Evolutionary conservation across 2,888 invertebrate genomes (phyloP).

Genomic region (Trachelus stipa): DNA sequence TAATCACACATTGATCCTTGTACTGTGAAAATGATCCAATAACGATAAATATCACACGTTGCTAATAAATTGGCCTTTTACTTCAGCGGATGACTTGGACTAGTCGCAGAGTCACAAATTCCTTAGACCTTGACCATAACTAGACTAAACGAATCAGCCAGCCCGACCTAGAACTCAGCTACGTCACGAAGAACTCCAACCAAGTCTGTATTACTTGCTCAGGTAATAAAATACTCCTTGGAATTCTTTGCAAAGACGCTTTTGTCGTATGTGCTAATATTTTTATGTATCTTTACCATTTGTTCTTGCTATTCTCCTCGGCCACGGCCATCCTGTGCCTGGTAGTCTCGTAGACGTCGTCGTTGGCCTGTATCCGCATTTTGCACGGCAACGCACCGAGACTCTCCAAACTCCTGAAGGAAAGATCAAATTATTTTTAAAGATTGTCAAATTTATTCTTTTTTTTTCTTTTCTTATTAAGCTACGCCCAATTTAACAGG

Average conservation of each 20-base stretch:
- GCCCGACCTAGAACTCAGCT: constrained; percentile 12
- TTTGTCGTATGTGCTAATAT: not conserved
- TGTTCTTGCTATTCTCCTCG: constrained; percentile 93
- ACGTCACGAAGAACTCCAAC: not conserved
- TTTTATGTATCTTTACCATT: constrained; percentile 74
- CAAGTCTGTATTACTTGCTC: no score
- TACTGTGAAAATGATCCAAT: no score
- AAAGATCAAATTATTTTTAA: no score
- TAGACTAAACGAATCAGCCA: constrained; percentile 41
- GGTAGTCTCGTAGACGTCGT: constrained; percentile 95
- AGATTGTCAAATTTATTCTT: no score
- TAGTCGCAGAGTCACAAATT: constrained; percentile 19
- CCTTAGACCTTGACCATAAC: constrained; percentile 46
- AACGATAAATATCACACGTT: no score
- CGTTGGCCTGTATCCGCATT: constrained; percentile 94
- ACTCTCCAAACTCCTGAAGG: constrained; percentile 76
- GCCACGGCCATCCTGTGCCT: constrained; percentile 91
- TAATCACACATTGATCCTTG: no score
- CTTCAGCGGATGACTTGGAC: no score
- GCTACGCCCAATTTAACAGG: no score
- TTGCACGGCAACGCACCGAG: constrained; percentile 89
- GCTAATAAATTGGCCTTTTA: no score
- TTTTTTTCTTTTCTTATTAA: no score
- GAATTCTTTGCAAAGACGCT: not conserved
- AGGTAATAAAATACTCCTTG: constrained; percentile 1